Evolutionary conservation across 1,140 invertebrate genomes (phyloP), one percentile per base, ranked within the genome.

Genomic region (Pseudomyrmex pallidus): DNA sequence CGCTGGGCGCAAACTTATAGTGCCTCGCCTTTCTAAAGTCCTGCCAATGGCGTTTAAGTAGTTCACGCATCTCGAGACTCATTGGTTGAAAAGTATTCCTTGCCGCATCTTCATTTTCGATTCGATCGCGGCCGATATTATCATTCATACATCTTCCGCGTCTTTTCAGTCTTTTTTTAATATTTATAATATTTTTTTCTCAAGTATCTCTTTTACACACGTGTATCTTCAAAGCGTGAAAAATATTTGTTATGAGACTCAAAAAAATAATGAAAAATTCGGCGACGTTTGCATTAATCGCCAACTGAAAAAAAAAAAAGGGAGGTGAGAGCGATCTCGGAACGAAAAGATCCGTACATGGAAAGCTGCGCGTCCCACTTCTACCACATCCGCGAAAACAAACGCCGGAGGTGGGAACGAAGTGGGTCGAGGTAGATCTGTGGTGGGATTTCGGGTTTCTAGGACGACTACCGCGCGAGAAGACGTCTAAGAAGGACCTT

Each of bases 21-120:
- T 50, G 62, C 50, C 76, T 82, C 80, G 73, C 85, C 90, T 90
- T 88, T 90, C 89, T 66, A 87, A 85, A 74, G 44, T 67, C 56
- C 59, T 61, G 63, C 92, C 90, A 93, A 91, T 92, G 62, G 50
- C 59, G 4, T 66, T n/a, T 8, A 92, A 92, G 91, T 92, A 74
- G 90, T 89, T 68, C 90, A 85, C 10, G 50, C 83, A 52, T 67
- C 82, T 63, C 46, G 13, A 15, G 9, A 48, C 3, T 59, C 57
- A 93, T 93, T 93, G 91, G 92, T 50, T 66, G 50, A 25, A 66
- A 92, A 92, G 87, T 91, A 56, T 90, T 48, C 87, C 91, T 86
- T 83, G 62, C 20, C 72, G 67, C 62, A 44, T 17, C 82, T 64
- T 62, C 57, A 48, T 80, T 82, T 72, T 67, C 68, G 66, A 86